Conservation (phyloP, 2,113 vertebrate genomes). For the Melanerpes formicivorus region DNA sequence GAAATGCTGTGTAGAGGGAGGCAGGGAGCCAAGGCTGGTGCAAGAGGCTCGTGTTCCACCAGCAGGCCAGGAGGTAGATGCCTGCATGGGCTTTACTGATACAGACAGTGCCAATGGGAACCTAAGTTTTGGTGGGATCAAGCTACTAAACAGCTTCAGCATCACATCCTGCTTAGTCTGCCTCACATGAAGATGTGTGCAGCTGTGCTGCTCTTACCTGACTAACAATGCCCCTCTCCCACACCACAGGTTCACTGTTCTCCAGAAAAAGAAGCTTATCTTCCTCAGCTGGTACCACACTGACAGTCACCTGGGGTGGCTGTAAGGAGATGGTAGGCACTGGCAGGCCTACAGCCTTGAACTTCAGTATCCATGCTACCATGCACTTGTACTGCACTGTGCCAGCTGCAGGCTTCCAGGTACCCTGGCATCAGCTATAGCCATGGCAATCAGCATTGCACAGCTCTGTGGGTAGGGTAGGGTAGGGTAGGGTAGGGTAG, state of each 20-base stretch:
- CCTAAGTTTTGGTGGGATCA: background rate
- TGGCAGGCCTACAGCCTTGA: background rate
- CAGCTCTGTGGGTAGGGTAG: background rate
- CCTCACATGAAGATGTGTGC: background rate
- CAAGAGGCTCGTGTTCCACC: background rate
- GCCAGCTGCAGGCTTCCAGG: background rate
- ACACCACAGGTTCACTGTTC: conserved; percentile 9
- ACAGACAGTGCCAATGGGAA: background rate
- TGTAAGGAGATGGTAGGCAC: fast-evolving
- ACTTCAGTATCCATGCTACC: background rate
- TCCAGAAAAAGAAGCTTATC: conserved; percentile 1
- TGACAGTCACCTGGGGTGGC: fast-evolving
- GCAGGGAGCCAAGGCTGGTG: background rate
- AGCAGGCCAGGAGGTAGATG: background rate
- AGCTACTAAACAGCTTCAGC: background rate
- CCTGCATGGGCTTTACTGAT: background rate
- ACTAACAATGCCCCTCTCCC: background rate
- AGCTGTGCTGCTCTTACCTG: background rate
- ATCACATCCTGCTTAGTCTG: background rate
- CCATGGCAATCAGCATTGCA: background rate
- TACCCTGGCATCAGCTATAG: background rate
- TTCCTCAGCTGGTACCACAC: background rate
- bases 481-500: too few species aligned
- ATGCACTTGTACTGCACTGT: background rate
- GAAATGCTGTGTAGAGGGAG: background rate